Evolutionary conservation across 2,888 invertebrate genomes (phyloP).

Genomic region (Didymodactylos carnosus): DNA sequence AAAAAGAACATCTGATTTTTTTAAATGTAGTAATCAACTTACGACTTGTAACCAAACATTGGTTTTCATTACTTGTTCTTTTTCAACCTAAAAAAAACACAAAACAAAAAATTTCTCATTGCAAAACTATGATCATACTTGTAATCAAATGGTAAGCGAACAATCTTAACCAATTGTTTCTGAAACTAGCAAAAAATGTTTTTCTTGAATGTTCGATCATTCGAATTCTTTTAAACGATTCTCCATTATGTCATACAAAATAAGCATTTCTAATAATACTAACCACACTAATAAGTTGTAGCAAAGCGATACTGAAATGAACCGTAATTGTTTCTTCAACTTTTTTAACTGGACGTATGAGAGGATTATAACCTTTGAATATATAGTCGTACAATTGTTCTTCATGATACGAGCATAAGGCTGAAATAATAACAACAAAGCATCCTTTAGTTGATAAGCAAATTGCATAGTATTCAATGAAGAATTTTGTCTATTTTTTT

Average conservation of each 20-base stretch:
- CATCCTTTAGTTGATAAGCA: no score
- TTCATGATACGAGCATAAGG: not conserved
- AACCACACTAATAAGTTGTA: conserved; percentile 8
- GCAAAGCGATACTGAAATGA: not conserved
- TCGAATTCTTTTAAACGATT: no score
- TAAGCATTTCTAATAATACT: no score
- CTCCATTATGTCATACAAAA: no score
- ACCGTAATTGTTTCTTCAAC: conserved; percentile 1
- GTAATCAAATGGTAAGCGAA: no score
- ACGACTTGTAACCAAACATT: conserved; percentile 12
- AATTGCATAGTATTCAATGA: no score
- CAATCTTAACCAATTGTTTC: no score
- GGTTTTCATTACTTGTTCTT: conserved; percentile 13
- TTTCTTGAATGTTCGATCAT: no score
- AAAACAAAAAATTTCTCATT: not conserved
- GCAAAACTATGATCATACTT: not conserved
- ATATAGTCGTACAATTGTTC: conserved; percentile 3
- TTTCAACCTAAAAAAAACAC: conserved; percentile 4
- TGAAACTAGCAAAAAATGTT: no score
- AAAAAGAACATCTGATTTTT: no score
- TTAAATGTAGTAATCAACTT: not conserved
- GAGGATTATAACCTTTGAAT: conserved; percentile 9
- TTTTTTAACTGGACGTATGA: conserved; percentile 12
- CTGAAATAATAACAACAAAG: not conserved
- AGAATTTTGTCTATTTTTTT: no score